Conservation (phyloP, 2,113 vertebrate species). For the Tor tambroides region DNA sequence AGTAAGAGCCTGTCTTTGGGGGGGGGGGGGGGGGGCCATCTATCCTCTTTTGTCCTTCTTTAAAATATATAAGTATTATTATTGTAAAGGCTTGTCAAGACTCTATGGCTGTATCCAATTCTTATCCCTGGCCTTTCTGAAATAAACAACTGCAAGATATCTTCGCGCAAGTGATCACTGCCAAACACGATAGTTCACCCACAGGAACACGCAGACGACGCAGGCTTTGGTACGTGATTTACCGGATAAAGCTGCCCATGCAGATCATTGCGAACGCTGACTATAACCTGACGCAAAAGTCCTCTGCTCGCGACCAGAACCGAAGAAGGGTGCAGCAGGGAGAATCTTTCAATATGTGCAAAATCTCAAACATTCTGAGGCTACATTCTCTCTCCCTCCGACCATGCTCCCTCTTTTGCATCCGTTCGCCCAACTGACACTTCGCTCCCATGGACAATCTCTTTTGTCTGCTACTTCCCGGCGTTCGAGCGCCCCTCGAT, state of each 20-base stretch:
- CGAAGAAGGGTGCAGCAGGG: conserved; percentile 46
- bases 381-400: conserved; percentile 76
- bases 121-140: conserved; percentile 44
- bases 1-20: neutral
- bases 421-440: conserved; percentile 53
- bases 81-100: conserved; percentile 27
- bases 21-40: neutral
- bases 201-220: conserved; percentile 63
- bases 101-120: conserved; percentile 53
- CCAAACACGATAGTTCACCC: conserved; percentile 37
- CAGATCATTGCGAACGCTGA: conserved; percentile 58
- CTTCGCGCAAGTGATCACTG: neutral
- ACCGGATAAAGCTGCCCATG: conserved; percentile 69
- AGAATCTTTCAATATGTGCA: conserved; percentile 80
- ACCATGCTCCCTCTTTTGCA: neutral
- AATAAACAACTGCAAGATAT: conserved; percentile 9
- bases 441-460: conserved; percentile 63
- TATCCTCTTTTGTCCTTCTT: neutral
- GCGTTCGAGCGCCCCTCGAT: conserved; percentile 98
- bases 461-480: conserved; percentile 86
- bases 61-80: conserved; percentile 22
- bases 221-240: conserved; percentile 70
- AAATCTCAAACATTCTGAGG: conserved; percentile 86
- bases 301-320: conserved; percentile 53
- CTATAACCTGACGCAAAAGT: conserved; percentile 58